Base-by-base conservation (phyloP, 2,797 vertebrate genomes). In the Orientallactaga sibirica region DNA sequence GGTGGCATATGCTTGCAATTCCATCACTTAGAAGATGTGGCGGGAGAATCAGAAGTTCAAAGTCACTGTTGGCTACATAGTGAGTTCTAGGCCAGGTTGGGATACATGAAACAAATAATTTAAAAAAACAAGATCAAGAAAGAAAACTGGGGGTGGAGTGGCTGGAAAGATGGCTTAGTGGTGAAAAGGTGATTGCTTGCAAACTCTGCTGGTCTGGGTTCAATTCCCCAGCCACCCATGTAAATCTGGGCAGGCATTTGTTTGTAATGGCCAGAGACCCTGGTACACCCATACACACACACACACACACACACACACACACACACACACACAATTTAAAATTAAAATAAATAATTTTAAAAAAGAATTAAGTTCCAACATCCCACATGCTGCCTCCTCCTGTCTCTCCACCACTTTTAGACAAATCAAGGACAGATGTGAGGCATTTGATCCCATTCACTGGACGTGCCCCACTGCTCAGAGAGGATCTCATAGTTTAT, bases 401-500 rank as follows among this genome's bases (percentile, higher is more conserved):
- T 24, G 41, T 76, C 79, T 77, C 79, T 67, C 67, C 33, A 89
- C 22, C 70, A 25, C 18, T 0, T 5, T 86, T 85, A 64, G 24
- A 71, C 61, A 29, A 52, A 27, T 67, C 29, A 82, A 19, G 27
- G 67, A 7, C 70, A 74, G 37, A 62, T 27, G 41, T 41, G 74
- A 94, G 84, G 43, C 48, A 43, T 88, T 48, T 25, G 7, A 83
- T 33, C 10, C 0, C 66, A 41, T 61, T 55, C 73, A 62, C 2
- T 37, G 27, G 61, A 66, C 29, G 48, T 0, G 7, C 0, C 55
- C 74, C 80, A 77, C 20, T 64, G 73, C 27, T 8, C 61, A 48
- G 24, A 67, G 43, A 82, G 25, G 55, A 84, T 90, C 20, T 41
- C 78, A 22, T 71, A 25, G 55, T 92, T 90, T 48, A 92, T 66